A percentile compares a stretch with the other conserved stretches of the same genome.
phyloP scores from a whole-genome alignment of 2,113 vertebrate species.

The Oxyruncus cristatus region DNA sequence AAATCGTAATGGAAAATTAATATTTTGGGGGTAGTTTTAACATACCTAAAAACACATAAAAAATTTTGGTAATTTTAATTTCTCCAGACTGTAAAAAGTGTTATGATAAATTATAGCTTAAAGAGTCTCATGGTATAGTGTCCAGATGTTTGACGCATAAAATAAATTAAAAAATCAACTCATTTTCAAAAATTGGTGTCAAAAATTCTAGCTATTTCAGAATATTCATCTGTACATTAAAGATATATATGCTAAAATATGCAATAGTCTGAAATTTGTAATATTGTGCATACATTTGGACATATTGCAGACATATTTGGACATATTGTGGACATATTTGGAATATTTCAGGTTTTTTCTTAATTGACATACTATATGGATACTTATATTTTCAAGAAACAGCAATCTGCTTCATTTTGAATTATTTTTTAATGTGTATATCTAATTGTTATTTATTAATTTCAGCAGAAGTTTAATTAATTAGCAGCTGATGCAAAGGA shows the following conservation, averaged over 20 bases:
- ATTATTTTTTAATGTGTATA: conserved; percentile 72
- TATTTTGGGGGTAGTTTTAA: not conserved
- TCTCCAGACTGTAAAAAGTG: not conserved
- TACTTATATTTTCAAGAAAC: conserved; percentile 76
- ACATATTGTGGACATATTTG: conserved; percentile 82
- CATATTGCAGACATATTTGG: conserved; percentile 82
- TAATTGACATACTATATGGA: conserved; percentile 78
- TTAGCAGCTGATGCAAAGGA: conserved; percentile 70
- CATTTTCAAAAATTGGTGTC: conserved; percentile 10
- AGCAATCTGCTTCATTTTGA: conserved; percentile 73
- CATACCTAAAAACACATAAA: not conserved
- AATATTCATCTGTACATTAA: conserved; percentile 28
- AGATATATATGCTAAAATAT: conserved; percentile 73
- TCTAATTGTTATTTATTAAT: conserved; percentile 80
- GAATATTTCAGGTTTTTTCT: conserved; percentile 78
- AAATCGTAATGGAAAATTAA: not conserved
- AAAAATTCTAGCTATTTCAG: conserved; percentile 21
- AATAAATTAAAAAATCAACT: not conserved
- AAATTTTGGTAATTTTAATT: not conserved
- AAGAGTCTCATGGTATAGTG: not conserved
- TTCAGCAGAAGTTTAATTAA: conserved; percentile 75
- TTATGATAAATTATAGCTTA: not conserved
- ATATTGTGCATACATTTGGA: conserved; percentile 80
- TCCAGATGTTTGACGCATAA: conserved; percentile 35
- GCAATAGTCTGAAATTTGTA: conserved; percentile 70